Conservation (phyloP, 2,113 vertebrate species). For the Oenanthe melanoleuca region DNA sequence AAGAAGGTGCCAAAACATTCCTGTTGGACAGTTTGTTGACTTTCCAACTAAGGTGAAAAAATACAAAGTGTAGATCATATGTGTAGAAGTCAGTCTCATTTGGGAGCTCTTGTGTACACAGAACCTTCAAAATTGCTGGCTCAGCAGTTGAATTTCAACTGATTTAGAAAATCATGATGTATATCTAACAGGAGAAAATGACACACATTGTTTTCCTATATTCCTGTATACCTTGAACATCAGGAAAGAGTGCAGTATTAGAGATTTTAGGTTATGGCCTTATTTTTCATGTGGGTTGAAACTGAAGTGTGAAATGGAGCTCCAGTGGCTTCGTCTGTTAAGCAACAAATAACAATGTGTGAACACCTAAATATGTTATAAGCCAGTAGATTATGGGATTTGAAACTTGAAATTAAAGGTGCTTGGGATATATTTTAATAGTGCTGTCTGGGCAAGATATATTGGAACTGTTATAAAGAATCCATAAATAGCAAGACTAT, state of each 20-base stretch:
- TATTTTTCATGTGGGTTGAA: not conserved
- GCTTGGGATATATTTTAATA: not conserved
- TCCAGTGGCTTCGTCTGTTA: not conserved
- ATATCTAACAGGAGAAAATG: not conserved
- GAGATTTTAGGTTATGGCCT: not conserved
- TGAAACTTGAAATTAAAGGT: not conserved
- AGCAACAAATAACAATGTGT: not conserved
- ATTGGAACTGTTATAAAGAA: not conserved
- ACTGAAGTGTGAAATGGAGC: not conserved
- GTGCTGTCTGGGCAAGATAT: not conserved
- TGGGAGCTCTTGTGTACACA: not conserved
- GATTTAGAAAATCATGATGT: not conserved
- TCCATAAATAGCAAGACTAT: not conserved
- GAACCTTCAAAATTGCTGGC: not conserved
- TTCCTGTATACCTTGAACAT: not conserved
- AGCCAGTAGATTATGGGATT: not conserved
- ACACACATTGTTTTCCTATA: not conserved
- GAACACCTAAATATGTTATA: not conserved
- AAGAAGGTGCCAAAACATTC: slow-evolving; percentile 17
- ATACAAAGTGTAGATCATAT: not conserved
- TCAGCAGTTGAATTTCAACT: not conserved
- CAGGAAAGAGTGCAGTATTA: not conserved
- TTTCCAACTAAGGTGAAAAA: not conserved
- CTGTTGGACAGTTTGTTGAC: not conserved
- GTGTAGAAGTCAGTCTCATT: not conserved